phyloP scores from a whole-genome alignment of 1,140 invertebrate genomes.

The Neodiprion lecontei region DNA sequence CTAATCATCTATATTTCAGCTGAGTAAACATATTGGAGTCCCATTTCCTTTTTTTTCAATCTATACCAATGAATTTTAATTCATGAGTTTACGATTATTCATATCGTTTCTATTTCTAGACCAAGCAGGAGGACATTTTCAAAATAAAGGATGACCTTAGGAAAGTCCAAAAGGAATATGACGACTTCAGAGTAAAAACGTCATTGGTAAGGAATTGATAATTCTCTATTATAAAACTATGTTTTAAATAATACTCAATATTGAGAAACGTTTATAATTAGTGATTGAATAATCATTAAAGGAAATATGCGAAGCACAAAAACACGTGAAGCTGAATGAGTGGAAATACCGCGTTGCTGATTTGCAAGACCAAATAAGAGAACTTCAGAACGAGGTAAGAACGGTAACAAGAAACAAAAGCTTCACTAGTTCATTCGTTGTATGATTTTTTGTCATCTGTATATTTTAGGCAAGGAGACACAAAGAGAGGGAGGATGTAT shows the following conservation, averaged over 20 bases:
- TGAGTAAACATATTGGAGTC: no score
- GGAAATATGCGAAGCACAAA: slow-evolving; percentile 36
- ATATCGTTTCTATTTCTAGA: neutral
- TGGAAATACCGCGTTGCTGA: slow-evolving; percentile 37
- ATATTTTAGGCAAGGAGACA: slow-evolving; percentile 41
- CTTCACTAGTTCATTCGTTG: slow-evolving; percentile 13
- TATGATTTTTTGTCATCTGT: slow-evolving; percentile 12
- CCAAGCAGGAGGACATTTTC: slow-evolving; percentile 28
- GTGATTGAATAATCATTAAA: slow-evolving; percentile 23
- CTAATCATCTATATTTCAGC: no score
- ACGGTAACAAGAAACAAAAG: neutral
- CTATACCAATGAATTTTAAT: no score
- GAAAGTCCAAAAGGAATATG: slow-evolving; percentile 45
- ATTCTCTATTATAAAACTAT: no score
- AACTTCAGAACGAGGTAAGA: slow-evolving; percentile 45
- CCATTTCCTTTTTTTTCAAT: no score
- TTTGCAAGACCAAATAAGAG: slow-evolving; percentile 41
- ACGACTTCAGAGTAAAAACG: slow-evolving; percentile 42
- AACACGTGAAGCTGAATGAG: slow-evolving; percentile 35
- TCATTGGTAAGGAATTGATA: slow-evolving; percentile 27
- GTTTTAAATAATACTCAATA: no score
- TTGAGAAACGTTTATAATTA: no score
- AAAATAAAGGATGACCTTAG: slow-evolving; percentile 43
- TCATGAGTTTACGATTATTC: no score
- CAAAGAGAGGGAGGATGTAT: slow-evolving; percentile 39